Conservation (phyloP, 2,113 vertebrate species). For the Enhydra lutris region DNA sequence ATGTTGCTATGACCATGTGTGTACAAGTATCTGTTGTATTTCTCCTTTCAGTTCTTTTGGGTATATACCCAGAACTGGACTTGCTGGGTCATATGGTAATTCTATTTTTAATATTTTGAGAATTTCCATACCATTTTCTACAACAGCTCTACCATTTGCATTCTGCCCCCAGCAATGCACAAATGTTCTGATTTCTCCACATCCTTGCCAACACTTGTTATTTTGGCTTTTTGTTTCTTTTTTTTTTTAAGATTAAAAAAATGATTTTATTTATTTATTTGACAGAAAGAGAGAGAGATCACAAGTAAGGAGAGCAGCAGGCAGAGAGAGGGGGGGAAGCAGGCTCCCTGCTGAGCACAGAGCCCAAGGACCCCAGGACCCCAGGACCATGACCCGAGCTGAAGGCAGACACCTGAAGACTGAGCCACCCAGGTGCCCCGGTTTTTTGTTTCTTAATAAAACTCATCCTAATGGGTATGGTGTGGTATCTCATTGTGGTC, state of each 20-base stretch:
- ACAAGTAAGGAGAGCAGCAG: no score
- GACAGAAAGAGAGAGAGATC: no score
- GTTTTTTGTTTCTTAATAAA: not conserved
- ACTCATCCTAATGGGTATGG: not conserved
- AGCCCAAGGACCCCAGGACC: no score
- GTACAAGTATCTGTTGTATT: not conserved
- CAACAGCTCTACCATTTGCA: not conserved
- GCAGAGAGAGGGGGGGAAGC: no score
- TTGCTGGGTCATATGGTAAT: not conserved
- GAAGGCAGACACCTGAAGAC: no score
- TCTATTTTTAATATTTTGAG: not conserved
- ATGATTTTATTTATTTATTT: no score
- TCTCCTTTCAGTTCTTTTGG: not conserved
- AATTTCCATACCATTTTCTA: not conserved
- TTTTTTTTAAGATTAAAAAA: not conserved
- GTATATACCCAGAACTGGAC: not conserved
- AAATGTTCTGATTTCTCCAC: not conserved
- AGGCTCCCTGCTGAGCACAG: no score
- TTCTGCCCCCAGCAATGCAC: not conserved
- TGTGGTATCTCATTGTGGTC: not conserved
- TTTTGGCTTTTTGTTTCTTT: not conserved
- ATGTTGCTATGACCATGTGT: not conserved
- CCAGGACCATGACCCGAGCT: no score
- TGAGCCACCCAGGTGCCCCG: no score
- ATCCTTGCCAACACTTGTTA: not conserved